phyloP scores from a whole-genome alignment of 2,888 invertebrate genomes.

The Tenodera sinensis region DNA sequence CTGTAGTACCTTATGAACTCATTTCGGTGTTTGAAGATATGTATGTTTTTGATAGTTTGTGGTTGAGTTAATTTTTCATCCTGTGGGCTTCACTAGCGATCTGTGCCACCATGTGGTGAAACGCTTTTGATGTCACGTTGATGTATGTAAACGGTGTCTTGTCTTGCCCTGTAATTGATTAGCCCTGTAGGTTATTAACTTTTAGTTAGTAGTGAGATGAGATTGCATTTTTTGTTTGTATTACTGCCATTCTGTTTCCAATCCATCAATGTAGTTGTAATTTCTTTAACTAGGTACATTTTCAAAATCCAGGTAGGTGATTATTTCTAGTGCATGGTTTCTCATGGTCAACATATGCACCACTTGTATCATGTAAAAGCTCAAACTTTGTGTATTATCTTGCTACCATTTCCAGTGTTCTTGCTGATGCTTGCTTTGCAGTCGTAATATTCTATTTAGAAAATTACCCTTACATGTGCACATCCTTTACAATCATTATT shows the following conservation, averaged over 20 bases:
- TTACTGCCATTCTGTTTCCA: constrained; percentile 17
- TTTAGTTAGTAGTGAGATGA: constrained; percentile 26
- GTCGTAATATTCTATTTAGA: constrained; percentile 2
- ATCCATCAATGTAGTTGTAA: constrained; percentile 25
- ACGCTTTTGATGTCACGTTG: constrained; percentile 33
- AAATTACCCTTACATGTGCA: neutral
- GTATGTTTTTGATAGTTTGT: neutral
- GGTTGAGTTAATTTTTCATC: constrained; percentile 19
- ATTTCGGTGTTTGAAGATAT: neutral
- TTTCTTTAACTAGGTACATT: constrained; percentile 24
- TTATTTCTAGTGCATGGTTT: constrained; percentile 31
- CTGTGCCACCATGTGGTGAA: constrained; percentile 28
- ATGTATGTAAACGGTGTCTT: constrained; percentile 24
- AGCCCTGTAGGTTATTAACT: constrained; percentile 30
- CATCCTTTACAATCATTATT: neutral
- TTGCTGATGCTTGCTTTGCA: constrained; percentile 19
- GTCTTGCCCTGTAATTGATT: constrained; percentile 19
- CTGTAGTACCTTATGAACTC: neutral
- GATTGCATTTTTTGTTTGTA: constrained; percentile 13
- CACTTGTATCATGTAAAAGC: constrained; percentile 13
- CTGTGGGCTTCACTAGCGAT: constrained; percentile 33
- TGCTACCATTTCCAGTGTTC: constrained; percentile 8
- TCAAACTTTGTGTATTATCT: constrained; percentile 6
- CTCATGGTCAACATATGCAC: constrained; percentile 17
- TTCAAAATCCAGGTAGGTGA: constrained; percentile 32